Evolutionary conservation across 2,888 invertebrate species (phyloP).

Genomic region (Andrena trimmerana): DNA sequence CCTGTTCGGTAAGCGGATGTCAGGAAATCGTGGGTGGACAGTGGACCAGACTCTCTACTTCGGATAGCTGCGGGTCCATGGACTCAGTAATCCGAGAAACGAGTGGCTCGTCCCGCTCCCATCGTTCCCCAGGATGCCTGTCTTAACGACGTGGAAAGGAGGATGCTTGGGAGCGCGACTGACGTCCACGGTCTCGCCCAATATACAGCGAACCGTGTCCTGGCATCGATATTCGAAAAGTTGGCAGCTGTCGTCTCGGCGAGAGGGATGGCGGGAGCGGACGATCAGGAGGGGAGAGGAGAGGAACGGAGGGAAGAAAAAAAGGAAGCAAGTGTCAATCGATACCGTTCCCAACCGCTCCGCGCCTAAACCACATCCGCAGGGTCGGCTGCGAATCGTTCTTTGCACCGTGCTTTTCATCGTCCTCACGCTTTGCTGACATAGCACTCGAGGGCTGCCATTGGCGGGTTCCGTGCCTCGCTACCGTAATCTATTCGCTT

Average conservation of each 20-base stretch:
- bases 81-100: slow-evolving; percentile 16
- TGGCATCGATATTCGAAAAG: slow-evolving; percentile 58
- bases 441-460: slow-evolving; percentile 62
- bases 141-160: slow-evolving; percentile 50
- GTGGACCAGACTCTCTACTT: slow-evolving; percentile 23
- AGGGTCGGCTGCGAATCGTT: slow-evolving; percentile 58
- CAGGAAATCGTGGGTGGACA: neutral
- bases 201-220: slow-evolving; percentile 37
- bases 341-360: slow-evolving; percentile 57
- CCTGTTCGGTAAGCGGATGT: neutral
- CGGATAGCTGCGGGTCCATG: slow-evolving; percentile 6
- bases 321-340: slow-evolving; percentile 54
- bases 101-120: slow-evolving; percentile 22
- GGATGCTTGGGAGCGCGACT: slow-evolving; percentile 55
- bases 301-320: slow-evolving; percentile 10
- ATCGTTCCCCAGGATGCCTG: neutral
- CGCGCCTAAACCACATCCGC: slow-evolving; percentile 42
- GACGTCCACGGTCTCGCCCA: slow-evolving; percentile 41
- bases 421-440: slow-evolving; percentile 74
- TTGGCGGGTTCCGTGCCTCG: slow-evolving; percentile 65
- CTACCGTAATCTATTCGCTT: slow-evolving; percentile 64
- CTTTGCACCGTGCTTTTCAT: slow-evolving; percentile 65
- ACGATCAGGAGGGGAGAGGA: neutral
- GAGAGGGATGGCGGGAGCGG: slow-evolving; percentile 1
- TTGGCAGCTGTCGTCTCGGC: slow-evolving; percentile 58